Conservation (phyloP, 2,888 invertebrate species). For the Anodontia alba region DNA sequence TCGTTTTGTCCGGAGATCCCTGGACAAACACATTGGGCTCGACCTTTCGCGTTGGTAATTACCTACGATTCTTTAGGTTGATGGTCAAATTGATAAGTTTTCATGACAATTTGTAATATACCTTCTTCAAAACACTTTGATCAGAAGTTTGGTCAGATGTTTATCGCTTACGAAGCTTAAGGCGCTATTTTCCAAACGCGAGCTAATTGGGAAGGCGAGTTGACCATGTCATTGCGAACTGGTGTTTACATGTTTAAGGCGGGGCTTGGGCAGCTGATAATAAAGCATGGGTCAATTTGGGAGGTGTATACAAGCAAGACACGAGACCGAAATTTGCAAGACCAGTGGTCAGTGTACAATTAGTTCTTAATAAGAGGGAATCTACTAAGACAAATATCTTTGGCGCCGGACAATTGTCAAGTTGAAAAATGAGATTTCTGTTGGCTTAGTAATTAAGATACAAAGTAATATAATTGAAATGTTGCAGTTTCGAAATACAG, state of each 20-base stretch:
- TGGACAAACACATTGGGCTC: slow-evolving; percentile 59
- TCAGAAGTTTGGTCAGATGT: slow-evolving; percentile 48
- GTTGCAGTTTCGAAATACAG: too few species aligned
- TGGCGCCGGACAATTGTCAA: slow-evolving; percentile 16
- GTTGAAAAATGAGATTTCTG: slow-evolving; percentile 1
- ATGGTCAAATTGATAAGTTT: slow-evolving; percentile 59
- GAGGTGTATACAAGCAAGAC: slow-evolving; percentile 4
- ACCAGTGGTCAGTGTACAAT: slow-evolving; percentile 8
- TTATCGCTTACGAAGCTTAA: slow-evolving; percentile 33
- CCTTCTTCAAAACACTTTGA: slow-evolving; percentile 57
- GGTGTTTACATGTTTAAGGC: slow-evolving; percentile 20
- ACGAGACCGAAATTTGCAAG: slow-evolving; percentile 18
- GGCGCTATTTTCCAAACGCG: slow-evolving; percentile 10
- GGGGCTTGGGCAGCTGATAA: background rate
- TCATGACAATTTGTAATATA: slow-evolving; percentile 66
- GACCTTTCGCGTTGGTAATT: slow-evolving; percentile 58
- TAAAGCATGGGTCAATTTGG: background rate
- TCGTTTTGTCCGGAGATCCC: slow-evolving; percentile 55
- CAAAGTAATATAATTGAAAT: too few species aligned
- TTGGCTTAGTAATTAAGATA: slow-evolving; percentile 6
- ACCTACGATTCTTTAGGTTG: slow-evolving; percentile 58
- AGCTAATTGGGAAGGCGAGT: slow-evolving; percentile 11
- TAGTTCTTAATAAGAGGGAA: slow-evolving; percentile 10
- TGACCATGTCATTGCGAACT: slow-evolving; percentile 16
- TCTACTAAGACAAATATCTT: background rate